phyloP scores from a whole-genome alignment of 2,113 vertebrate species.

The Uropsilus gracilis region DNA sequence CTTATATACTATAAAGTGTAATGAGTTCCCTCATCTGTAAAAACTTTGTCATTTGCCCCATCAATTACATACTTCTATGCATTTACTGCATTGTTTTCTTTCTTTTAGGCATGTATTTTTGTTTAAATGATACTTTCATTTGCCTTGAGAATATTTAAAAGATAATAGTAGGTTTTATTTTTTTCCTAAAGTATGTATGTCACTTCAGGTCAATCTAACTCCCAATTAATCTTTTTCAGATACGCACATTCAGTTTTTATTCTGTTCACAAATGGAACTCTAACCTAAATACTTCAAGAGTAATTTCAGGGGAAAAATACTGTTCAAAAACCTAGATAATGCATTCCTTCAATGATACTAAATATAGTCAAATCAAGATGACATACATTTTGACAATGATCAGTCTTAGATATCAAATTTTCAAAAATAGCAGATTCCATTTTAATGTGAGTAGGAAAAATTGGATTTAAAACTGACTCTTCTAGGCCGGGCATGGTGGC shows the following conservation, averaged over 20 bases:
- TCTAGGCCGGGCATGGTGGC: too few species aligned
- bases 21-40: background rate
- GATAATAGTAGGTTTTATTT: background rate
- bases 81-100: background rate
- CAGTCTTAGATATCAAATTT: constrained; percentile 59
- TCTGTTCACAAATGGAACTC: constrained; percentile 50
- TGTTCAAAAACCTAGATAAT: constrained; percentile 68
- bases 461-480: background rate
- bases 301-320: constrained; percentile 64
- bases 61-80: background rate
- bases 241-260: background rate
- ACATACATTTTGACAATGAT: constrained; percentile 79
- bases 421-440: constrained; percentile 75
- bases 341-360: constrained; percentile 66
- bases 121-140: constrained; percentile 25
- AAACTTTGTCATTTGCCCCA: background rate
- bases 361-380: constrained; percentile 76
- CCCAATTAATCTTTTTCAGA: constrained; percentile 32
- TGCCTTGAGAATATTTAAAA: background rate
- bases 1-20: background rate
- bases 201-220: constrained; percentile 23
- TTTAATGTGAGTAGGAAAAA: constrained; percentile 61
- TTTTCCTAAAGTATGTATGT: background rate
- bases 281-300: constrained; percentile 66
- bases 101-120: background rate